phyloP scores from a whole-genome alignment of 2,113 vertebrate species.

The Varanus salvator region DNA sequence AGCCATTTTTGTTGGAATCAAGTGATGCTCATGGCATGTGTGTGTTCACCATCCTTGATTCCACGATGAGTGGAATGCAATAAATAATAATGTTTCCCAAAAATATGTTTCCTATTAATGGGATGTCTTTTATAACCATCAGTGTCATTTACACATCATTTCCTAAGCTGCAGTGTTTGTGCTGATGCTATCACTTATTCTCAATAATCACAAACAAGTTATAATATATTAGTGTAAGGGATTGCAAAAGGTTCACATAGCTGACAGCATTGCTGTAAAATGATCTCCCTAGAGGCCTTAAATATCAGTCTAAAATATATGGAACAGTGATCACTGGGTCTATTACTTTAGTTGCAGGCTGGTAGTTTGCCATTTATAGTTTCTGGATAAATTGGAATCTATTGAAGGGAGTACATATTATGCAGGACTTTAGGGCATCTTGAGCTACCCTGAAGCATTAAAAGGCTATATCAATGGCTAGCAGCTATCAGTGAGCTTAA shows the following conservation, averaged over 20 bases:
- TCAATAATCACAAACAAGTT: slow-evolving; percentile 34
- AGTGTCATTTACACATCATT: not conserved
- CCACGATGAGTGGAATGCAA: not conserved
- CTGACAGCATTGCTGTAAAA: slow-evolving; percentile 70
- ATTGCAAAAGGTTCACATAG: slow-evolving; percentile 50
- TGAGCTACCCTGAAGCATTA: slow-evolving; percentile 54
- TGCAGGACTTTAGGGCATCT: slow-evolving; percentile 40
- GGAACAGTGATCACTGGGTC: slow-evolving; percentile 70
- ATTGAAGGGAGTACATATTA: slow-evolving; percentile 58
- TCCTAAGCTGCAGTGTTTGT: not conserved
- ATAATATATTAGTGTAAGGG: slow-evolving; percentile 68
- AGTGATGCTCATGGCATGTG: not conserved
- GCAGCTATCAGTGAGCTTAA: slow-evolving; percentile 43
- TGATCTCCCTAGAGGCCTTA: slow-evolving; percentile 69
- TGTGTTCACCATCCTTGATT: not conserved
- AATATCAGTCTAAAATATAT: slow-evolving; percentile 73
- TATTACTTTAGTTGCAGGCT: slow-evolving; percentile 68
- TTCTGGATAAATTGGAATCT: slow-evolving; percentile 73
- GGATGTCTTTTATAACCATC: not conserved
- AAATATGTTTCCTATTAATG: not conserved
- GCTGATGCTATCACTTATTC: not conserved
- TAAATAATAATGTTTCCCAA: not conserved
- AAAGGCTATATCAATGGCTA: slow-evolving; percentile 54
- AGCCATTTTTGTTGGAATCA: not conserved
- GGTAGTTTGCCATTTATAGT: slow-evolving; percentile 69